Conservation (phyloP, 1,140 invertebrate species). For the Goniozus legneri region DNA sequence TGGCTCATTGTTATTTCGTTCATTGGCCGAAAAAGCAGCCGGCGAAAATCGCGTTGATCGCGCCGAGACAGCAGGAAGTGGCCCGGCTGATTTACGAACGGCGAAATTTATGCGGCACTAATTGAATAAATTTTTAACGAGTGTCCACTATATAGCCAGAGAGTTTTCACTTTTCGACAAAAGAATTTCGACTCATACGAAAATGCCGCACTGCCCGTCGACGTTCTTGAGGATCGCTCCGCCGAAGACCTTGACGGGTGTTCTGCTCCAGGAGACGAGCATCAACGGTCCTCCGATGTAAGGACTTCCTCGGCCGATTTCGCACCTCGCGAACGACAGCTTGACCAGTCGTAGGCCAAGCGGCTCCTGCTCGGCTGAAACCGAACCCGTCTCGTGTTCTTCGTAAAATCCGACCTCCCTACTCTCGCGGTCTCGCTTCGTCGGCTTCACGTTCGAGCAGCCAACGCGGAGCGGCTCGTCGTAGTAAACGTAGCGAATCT, state of each 20-base stretch:
- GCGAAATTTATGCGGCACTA: too few species aligned
- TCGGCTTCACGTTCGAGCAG: neutral
- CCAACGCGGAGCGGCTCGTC: neutral
- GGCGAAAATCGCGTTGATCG: too few species aligned
- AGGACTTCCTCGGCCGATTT: slow-evolving; percentile 54
- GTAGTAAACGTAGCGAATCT: too few species aligned
- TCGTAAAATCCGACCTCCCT: neutral
- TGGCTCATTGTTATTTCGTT: too few species aligned
- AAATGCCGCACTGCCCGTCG: slow-evolving; percentile 51
- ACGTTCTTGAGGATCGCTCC: slow-evolving; percentile 57
- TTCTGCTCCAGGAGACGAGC: slow-evolving; percentile 58
- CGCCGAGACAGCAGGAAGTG: too few species aligned
- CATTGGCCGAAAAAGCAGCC: too few species aligned
- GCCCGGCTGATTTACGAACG: too few species aligned
- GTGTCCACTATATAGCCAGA: too few species aligned
- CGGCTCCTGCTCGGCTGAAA: slow-evolving; percentile 16
- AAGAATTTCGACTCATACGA: too few species aligned
- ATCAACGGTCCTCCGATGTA: slow-evolving; percentile 43
- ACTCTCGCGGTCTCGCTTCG: neutral
- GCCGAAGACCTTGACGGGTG: slow-evolving; percentile 57
- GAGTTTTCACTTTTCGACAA: too few species aligned
- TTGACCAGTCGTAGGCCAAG: slow-evolving; percentile 52
- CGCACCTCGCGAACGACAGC: slow-evolving; percentile 48
- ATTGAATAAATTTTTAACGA: too few species aligned
- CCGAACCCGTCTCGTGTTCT: neutral